These are phyloP conservation scores for Adelosebastes latens DNA, from an alignment of 2,797 vertebrate species.

Conservation along the genomic window DNA sequence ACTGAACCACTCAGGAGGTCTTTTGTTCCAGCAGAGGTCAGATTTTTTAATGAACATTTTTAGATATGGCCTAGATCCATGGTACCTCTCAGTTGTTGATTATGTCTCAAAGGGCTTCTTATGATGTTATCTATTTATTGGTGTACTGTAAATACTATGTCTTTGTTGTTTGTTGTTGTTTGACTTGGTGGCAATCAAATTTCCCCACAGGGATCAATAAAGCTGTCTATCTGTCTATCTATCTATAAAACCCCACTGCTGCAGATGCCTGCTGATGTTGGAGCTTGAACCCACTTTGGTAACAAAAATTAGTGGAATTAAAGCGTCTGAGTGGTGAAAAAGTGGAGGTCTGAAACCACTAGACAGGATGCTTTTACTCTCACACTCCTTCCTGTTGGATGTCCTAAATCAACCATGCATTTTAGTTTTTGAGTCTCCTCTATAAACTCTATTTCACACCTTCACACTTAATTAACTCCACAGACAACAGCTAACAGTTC, in stretches of 20 bases:
- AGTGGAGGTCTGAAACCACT: not conserved
- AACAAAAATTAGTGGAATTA: not conserved
- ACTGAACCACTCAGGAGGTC: too few species aligned
- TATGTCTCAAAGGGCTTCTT: too few species aligned
- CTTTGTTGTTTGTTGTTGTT: too few species aligned
- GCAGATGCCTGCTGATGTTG: not conserved
- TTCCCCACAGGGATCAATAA: too few species aligned
- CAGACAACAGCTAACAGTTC: conserved; percentile 20
- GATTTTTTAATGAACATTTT: too few species aligned
- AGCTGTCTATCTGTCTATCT: too few species aligned
- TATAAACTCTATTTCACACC: conserved; percentile 9
- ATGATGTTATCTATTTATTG: too few species aligned
- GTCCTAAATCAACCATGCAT: conserved; percentile 1
- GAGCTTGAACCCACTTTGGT: not conserved
- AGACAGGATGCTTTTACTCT: not conserved
- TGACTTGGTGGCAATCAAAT: too few species aligned
- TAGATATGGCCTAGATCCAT: too few species aligned
- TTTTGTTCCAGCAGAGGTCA: too few species aligned
- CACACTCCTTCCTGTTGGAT: not conserved
- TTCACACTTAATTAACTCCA: conserved; percentile 34
- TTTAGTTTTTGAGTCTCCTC: not conserved
- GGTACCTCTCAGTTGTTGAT: too few species aligned
- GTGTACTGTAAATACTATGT: too few species aligned
- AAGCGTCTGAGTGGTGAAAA: not conserved
- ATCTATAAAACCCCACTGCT: not conserved